Conservation (phyloP, 2,888 invertebrate species). For the Drepanosiphum platanoidis region DNA sequence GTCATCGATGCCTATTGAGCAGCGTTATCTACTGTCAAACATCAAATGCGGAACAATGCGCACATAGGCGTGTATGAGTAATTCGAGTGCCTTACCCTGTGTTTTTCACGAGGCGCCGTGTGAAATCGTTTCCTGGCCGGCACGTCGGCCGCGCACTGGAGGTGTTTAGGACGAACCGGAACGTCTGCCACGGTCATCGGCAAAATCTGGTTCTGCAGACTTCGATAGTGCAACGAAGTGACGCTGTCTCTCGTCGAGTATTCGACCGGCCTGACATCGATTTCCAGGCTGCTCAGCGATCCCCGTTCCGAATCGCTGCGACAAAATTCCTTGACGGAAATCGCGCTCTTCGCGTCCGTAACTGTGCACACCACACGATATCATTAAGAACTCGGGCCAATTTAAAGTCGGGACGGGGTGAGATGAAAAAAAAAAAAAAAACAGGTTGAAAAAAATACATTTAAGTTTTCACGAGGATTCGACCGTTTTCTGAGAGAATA, state of each 20-base stretch:
- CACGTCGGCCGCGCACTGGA: slow-evolving; percentile 63
- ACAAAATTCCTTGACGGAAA: slow-evolving; percentile 42
- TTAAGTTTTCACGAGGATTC: no score
- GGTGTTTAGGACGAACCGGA: slow-evolving; percentile 59
- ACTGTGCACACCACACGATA: no score
- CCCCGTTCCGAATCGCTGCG: slow-evolving; percentile 54
- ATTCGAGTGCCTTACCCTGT: slow-evolving; percentile 69
- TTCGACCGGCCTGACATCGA: slow-evolving; percentile 25
- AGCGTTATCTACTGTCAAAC: no score
- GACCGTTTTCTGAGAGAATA: no score
- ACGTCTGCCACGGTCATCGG: slow-evolving; percentile 46
- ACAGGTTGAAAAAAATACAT: no score
- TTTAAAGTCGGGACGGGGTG: no score
- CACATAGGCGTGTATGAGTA: no score
- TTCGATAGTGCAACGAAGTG: slow-evolving; percentile 64
- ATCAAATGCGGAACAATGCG: no score
- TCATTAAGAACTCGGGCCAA: no score
- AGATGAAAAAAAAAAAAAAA: no score
- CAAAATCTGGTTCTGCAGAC: slow-evolving; percentile 50
- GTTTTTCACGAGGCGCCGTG: slow-evolving; percentile 73
- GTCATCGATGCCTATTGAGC: no score
- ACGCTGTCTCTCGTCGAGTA: slow-evolving; percentile 51
- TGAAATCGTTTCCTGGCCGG: slow-evolving; percentile 70
- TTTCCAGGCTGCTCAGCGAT: slow-evolving; percentile 53
- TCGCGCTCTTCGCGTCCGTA: slow-evolving; percentile 25